A percentile compares a stretch with the other conserved stretches of the same genome.
These are phyloP conservation scores for Ammospiza nelsoni DNA, from an alignment of 2,113 vertebrate species.

Conservation along the genomic window DNA sequence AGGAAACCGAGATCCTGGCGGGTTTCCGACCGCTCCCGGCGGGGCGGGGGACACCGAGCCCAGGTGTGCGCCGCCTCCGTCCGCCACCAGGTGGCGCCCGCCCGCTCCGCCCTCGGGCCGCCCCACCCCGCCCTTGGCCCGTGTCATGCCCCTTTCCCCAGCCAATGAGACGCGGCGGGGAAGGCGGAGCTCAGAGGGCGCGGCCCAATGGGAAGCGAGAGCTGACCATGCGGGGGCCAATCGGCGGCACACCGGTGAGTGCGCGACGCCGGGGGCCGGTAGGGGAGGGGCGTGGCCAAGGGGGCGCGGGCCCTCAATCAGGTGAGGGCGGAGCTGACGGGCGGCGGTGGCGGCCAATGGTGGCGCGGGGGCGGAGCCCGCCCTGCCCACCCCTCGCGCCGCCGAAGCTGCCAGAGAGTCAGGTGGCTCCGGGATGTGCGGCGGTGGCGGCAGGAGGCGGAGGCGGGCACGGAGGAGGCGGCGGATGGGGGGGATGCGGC, in stretches of 20 bases:
- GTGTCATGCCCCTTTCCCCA: neutral
- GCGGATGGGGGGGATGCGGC: neutral
- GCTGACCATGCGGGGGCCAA: neutral
- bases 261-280: neutral
- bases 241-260: neutral
- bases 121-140: neutral
- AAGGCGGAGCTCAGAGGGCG: neutral
- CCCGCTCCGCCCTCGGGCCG: neutral
- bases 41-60: neutral
- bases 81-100: neutral
- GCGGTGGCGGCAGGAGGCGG: neutral
- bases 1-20: rapidly evolving
- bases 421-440: conserved; percentile 65
- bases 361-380: neutral
- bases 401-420: conserved; percentile 64
- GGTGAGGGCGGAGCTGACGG: neutral
- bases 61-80: neutral
- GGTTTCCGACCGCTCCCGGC: no score
- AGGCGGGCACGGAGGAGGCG: neutral
- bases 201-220: conserved; percentile 1
- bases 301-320: neutral
- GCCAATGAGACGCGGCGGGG: neutral
- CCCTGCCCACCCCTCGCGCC: neutral
- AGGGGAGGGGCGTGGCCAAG: neutral
- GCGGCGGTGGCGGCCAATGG: neutral